Percentiles rank a stretch among this genome's conserved stretches.
phyloP scores from a whole-genome alignment of 2,888 invertebrate species.

The Orthosia cruda region DNA sequence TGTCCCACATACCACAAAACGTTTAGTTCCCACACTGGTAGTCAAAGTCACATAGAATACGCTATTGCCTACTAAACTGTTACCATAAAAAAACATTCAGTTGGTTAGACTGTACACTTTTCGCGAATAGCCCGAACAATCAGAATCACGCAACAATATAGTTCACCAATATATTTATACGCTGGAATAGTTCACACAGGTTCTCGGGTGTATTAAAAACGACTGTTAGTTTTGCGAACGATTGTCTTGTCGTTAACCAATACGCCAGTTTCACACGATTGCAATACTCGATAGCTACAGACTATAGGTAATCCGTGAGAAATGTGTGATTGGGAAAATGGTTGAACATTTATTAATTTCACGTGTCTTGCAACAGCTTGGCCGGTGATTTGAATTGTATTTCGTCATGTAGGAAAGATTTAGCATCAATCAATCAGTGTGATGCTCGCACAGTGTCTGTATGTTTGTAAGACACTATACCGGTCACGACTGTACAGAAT shows the following conservation, averaged over 20 bases:
- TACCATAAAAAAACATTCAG: slow-evolving; percentile 26
- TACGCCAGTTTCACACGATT: slow-evolving; percentile 62
- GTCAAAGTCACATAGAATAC: slow-evolving; percentile 9
- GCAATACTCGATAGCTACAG: slow-evolving; percentile 50
- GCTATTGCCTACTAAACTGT: slow-evolving; percentile 26
- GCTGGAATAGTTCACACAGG: slow-evolving; percentile 42
- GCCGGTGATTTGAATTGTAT: slow-evolving; percentile 43
- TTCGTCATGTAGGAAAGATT: slow-evolving; percentile 46
- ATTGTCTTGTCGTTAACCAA: slow-evolving; percentile 60
- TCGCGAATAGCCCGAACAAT: slow-evolving; percentile 36
- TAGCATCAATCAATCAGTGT: slow-evolving; percentile 33
- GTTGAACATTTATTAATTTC: slow-evolving; percentile 49
- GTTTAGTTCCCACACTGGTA: slow-evolving; percentile 36
- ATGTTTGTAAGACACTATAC: slow-evolving; percentile 17
- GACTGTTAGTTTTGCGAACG: slow-evolving; percentile 49
- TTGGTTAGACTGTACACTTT: slow-evolving; percentile 22
- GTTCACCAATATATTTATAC: slow-evolving; percentile 37
- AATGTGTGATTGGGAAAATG: slow-evolving; percentile 53
- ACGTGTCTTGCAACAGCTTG: slow-evolving; percentile 35
- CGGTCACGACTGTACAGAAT: slow-evolving; percentile 44
- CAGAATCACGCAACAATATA: slow-evolving; percentile 37
- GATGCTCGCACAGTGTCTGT: slow-evolving; percentile 22
- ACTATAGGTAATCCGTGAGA: slow-evolving; percentile 57
- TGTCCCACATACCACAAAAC: slow-evolving; percentile 30
- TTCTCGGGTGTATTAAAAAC: slow-evolving; percentile 54